These are phyloP conservation scores for Ammospiza nelsoni DNA, from an alignment of 2,113 vertebrate species.

Conservation along the genomic window DNA sequence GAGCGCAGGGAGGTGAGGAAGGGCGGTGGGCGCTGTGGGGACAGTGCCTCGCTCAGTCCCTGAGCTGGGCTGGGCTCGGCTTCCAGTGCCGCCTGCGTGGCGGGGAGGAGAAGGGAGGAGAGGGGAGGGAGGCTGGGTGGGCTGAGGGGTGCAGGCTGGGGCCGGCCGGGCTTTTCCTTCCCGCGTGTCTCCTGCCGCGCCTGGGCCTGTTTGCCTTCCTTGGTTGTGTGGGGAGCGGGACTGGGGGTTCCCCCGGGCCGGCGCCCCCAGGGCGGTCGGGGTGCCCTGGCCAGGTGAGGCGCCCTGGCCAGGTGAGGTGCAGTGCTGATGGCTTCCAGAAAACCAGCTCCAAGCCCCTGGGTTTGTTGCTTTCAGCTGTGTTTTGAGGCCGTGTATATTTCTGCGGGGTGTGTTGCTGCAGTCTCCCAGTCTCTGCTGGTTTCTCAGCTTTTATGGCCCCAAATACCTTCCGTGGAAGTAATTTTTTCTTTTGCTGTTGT, in stretches of 20 bases:
- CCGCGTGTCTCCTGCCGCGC: no score
- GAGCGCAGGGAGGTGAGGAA: not conserved
- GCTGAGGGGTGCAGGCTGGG: not conserved
- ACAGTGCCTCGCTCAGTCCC: accelerated
- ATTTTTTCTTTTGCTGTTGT: not conserved
- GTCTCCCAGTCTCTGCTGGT: accelerated
- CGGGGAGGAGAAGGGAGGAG: not conserved
- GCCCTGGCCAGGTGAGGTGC: not conserved
- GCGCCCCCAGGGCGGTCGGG: not conserved
- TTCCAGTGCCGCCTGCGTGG: not conserved
- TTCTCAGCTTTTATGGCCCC: not conserved
- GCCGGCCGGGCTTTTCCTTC: not conserved
- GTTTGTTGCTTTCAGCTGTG: not conserved
- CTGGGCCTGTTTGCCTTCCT: not conserved
- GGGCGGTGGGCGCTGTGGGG: not conserved
- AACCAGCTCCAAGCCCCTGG: accelerated
- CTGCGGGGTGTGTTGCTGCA: not conserved
- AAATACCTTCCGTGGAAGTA: not conserved
- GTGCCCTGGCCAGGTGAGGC: not conserved
- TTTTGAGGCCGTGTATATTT: not conserved
- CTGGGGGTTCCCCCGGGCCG: accelerated
- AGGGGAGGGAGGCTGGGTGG: not conserved
- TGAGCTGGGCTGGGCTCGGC: not conserved
- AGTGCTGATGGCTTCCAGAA: not conserved
- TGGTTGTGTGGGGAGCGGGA: not conserved